Evolutionary conservation across 2,888 invertebrate genomes (phyloP), one percentile per base, ranked within the genome.

Genomic region (Drosophila anomalata): DNA sequence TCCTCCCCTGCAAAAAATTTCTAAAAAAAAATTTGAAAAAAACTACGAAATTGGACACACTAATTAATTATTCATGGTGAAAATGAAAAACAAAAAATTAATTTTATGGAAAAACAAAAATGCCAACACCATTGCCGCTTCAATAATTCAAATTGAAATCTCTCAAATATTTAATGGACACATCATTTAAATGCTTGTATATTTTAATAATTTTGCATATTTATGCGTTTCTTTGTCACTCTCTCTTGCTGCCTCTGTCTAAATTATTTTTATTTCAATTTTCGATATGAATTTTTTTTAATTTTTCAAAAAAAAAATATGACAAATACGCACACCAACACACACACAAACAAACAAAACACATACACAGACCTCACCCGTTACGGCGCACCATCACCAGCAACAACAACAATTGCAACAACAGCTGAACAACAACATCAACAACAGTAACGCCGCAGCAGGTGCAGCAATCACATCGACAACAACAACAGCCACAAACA

Each of bases 391-490:
- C 92, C 90, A 89, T 54, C 80, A 76, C 31, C 80, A 79, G 29
- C 88, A 82, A 53, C 84, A 78, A 42, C 82, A 78, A 68, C 78
- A 77, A 70, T 86, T 80, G 68, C 85, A 75, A 54, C 80, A 77
- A 69, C 79, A 76, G 61, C 69, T 71, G 61, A 70, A 75, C 75
- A 75, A 75, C 75, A 70, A 66, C 72, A 90, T 90, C 77, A 61
- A 60, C 65, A 78, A 77, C 86, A 78, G 88, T 88, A 89, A 89
- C 82, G 89, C 89, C 75, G 89, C 94, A 94, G 94, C 93, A 91
- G 84, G 70, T 52, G 61, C 78, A 53, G 76, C 88, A 77, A 73
- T 85, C 74, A 75, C 87, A 81, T 57, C 79, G 72, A 73, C 79
- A 70, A 70, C 80, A 69, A 73, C 79, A 81, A 73, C 79, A 68